Evolutionary conservation across 2,113 vertebrate species (phyloP).

Genomic region (Ammodytes dubius): DNA sequence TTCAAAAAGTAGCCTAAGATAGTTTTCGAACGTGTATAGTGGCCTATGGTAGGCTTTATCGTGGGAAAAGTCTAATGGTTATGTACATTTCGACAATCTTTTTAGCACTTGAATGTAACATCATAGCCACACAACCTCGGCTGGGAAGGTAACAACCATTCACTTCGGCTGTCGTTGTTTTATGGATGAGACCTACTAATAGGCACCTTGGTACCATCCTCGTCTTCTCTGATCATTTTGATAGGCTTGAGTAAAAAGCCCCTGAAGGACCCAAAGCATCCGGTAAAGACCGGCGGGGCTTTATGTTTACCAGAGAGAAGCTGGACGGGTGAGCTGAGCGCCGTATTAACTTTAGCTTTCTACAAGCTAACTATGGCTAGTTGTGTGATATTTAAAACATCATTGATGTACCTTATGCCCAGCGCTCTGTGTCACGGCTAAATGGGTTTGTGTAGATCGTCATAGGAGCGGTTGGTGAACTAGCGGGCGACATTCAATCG

Average conservation of each 20-base stretch:
- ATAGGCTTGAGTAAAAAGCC: neutral
- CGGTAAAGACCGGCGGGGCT: constrained; percentile 39
- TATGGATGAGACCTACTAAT: constrained; percentile 51
- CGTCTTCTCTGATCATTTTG: neutral
- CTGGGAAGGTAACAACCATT: constrained; percentile 69
- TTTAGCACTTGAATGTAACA: constrained; percentile 42
- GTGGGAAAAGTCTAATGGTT: rapidly evolving
- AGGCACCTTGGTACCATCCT: constrained; percentile 22
- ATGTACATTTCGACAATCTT: neutral
- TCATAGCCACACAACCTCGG: constrained; percentile 37
- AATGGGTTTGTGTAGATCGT: neutral
- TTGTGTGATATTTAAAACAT: constrained; percentile 25
- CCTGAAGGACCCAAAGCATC: neutral
- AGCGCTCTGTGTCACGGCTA: neutral
- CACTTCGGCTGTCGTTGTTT: constrained; percentile 47
- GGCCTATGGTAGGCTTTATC: no score
- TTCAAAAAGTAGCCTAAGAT: no score
- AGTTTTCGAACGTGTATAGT: neutral
- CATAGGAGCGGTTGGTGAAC: neutral
- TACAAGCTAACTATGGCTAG: constrained; percentile 67
- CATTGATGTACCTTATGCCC: neutral
- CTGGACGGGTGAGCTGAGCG: constrained; percentile 63
- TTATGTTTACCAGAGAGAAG: constrained; percentile 58
- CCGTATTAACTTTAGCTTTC: constrained; percentile 72
- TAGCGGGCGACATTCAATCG: rapidly evolving